Conservation (phyloP, 1,140 invertebrate species). For the Odontomachus brunneus region DNA sequence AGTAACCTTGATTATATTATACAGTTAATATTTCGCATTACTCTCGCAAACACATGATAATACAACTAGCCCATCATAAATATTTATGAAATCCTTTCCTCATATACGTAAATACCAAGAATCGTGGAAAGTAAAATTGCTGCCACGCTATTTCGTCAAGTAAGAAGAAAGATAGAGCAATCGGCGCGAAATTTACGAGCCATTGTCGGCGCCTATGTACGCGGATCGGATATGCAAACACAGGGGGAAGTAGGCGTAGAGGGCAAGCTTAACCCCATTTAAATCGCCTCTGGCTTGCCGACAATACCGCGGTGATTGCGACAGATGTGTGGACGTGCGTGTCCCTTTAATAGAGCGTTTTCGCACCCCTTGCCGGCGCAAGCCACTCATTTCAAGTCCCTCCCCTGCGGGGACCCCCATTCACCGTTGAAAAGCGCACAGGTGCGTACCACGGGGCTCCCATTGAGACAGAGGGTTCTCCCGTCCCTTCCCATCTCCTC, state of each 20-base stretch:
- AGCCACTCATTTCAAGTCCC: constrained; percentile 36
- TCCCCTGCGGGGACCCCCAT: constrained; percentile 44
- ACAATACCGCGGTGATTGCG: constrained; percentile 73
- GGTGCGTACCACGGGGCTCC: constrained; percentile 69
- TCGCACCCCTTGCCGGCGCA: constrained; percentile 64
- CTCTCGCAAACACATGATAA: no score
- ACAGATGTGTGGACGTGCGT: constrained; percentile 72
- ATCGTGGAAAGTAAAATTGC: no score
- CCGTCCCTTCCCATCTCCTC: constrained; percentile 3
- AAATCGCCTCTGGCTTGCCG: constrained; percentile 68
- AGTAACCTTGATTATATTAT: no score
- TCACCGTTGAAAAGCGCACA: constrained; percentile 72
- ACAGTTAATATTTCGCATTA: no score
- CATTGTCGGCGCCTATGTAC: neutral
- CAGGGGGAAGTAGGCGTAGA: neutral
- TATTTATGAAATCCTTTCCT: no score
- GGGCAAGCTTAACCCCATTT: constrained; percentile 56
- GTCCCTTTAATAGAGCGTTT: constrained; percentile 72
- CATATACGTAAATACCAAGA: no score
- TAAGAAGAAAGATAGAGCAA: no score
- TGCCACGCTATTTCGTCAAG: no score
- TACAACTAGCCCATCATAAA: no score
- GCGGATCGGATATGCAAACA: constrained; percentile 38
- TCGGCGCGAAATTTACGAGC: constrained; percentile 5
- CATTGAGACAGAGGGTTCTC: constrained; percentile 62